These are phyloP conservation scores for Ranitomeya imitator DNA, from an alignment of 2,113 vertebrate genomes.

Conservation along the genomic window DNA sequence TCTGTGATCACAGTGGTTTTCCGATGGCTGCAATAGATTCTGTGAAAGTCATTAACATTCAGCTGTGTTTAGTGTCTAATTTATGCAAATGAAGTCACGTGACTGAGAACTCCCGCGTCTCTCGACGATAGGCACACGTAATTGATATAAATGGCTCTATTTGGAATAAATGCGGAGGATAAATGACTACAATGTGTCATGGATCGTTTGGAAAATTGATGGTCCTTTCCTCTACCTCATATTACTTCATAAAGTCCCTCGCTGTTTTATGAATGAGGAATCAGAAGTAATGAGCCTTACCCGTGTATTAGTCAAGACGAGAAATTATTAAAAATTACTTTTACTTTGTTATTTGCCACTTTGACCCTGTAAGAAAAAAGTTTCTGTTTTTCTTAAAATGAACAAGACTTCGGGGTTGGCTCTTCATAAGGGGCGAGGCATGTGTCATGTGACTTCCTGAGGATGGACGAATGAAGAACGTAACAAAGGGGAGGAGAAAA, in stretches of 20 bases:
- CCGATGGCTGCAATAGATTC: neutral
- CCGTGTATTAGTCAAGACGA: neutral
- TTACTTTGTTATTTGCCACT: neutral
- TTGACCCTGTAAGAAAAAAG: neutral
- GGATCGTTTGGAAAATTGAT: conserved; percentile 20
- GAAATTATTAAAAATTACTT: neutral
- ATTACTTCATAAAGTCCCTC: neutral
- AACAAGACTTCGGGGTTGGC: neutral
- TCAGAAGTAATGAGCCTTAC: neutral
- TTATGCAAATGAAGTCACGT: conserved; percentile 14
- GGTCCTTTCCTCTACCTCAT: neutral
- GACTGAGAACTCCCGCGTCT: neutral
- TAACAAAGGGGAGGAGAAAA: no score
- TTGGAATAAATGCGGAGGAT: neutral
- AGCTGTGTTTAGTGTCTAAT: neutral
- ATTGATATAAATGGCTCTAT: conserved; percentile 29
- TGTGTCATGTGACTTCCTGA: neutral
- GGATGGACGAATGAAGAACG: neutral
- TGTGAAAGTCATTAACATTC: neutral
- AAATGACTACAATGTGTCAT: conserved; percentile 31
- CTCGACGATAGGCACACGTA: neutral
- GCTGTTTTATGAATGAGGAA: neutral
- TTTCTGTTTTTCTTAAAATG: neutral
- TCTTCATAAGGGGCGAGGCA: neutral
- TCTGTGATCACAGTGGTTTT: neutral